Percentiles rank a stretch among this genome's conserved stretches.
Evolutionary conservation across 2,888 invertebrate genomes (phyloP).

Genomic region (Drepanosiphum platanoidis): DNA sequence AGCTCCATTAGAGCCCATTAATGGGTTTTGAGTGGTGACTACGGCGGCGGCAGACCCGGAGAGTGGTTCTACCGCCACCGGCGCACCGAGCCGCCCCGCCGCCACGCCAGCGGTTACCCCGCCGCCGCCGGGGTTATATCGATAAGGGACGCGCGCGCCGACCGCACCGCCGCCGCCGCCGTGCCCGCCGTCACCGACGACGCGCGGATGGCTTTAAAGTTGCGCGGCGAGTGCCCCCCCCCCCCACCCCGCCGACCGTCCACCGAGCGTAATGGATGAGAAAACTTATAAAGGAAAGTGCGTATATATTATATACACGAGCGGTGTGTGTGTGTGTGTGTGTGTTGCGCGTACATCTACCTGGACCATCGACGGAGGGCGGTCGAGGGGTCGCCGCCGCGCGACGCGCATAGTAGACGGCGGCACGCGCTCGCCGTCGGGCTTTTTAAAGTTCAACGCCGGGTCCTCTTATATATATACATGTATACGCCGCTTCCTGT

Average conservation of each 20-base stretch:
- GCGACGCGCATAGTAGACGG: constrained; percentile 10
- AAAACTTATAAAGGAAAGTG: constrained; percentile 58
- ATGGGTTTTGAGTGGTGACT: constrained; percentile 63
- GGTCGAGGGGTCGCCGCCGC: not conserved
- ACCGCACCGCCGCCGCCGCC: not conserved
- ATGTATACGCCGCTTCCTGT: constrained; percentile 26
- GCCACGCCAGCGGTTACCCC: constrained; percentile 23
- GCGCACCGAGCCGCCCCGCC: not conserved
- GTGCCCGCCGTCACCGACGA: not conserved
- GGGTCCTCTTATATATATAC: constrained; percentile 37
- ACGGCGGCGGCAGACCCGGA: constrained; percentile 35
- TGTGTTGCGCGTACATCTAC: not conserved
- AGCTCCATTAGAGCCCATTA: constrained; percentile 64
- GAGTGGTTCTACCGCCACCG: constrained; percentile 36
- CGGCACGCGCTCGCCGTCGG: constrained; percentile 54
- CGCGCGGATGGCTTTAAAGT: constrained; percentile 57
- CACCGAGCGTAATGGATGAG: constrained; percentile 55
- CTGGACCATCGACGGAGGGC: not conserved
- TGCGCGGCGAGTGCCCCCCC: constrained; percentile 7
- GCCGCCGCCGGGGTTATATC: constrained; percentile 39
- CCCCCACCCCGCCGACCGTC: constrained; percentile 1
- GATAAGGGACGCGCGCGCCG: constrained; percentile 33
- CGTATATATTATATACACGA: not conserved
- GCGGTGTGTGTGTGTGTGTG: not conserved
- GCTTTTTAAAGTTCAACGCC: constrained; percentile 53